Percentiles rank a stretch among this genome's conserved stretches.
phyloP scores from a whole-genome alignment of 2,113 vertebrate genomes.

The Peromyscus californicus region DNA sequence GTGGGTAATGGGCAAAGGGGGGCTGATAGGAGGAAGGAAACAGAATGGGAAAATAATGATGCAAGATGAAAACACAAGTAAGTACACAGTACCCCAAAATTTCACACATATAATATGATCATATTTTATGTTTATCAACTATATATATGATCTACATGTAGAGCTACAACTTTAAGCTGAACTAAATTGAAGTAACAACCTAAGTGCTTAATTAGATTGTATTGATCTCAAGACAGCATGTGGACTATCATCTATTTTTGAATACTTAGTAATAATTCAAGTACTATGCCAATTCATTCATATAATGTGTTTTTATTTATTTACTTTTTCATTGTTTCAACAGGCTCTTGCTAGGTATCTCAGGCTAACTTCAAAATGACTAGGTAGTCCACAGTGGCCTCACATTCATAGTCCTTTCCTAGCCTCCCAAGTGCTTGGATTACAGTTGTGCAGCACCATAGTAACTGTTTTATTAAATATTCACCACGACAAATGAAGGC shows the following conservation, averaged over 20 bases:
- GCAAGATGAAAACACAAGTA: not conserved
- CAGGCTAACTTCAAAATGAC: not conserved
- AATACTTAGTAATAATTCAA: not conserved
- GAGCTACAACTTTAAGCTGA: constrained; percentile 33
- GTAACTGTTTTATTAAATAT: not conserved
- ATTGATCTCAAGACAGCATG: not conserved
- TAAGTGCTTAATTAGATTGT: not conserved
- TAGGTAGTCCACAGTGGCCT: not conserved
- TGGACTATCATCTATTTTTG: not conserved
- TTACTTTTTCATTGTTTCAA: not conserved
- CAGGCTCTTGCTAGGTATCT: not conserved
- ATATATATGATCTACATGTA: not conserved
- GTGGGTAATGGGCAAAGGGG: not conserved
- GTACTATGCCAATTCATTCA: not conserved
- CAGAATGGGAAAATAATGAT: not conserved
- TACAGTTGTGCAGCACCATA: not conserved
- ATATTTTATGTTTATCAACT: constrained; percentile 3
- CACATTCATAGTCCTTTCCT: not conserved
- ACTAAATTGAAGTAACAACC: not conserved
- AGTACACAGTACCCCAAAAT: not conserved
- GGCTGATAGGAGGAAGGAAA: not conserved
- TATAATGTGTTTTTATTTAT: not conserved
- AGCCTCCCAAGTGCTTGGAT: not conserved
- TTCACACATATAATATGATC: not conserved
- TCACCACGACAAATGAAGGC: not conserved